Base-by-base conservation (phyloP, 2,797 vertebrate species). In the Danio kyathit region DNA sequence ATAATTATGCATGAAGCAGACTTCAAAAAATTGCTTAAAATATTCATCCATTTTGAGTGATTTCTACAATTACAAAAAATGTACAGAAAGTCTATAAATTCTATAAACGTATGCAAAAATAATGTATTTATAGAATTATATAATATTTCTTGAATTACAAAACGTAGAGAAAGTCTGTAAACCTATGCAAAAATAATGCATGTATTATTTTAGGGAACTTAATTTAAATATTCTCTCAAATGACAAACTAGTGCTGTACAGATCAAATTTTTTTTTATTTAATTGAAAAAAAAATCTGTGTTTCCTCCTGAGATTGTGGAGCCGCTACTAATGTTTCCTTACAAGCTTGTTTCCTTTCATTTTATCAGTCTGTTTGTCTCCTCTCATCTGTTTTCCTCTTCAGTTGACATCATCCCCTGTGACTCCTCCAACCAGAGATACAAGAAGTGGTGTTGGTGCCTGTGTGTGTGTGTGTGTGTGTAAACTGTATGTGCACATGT, bases 301-400 rank as follows among this genome's bases (percentile, higher is more conserved):
- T 57, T 49, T 38, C 40, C 81, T 71, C 78, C 43, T 8, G 67
- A 85, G 77, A 76, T 43, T 10, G 56, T 21, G 59, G 19, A 74
- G 75, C 56, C 59, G 57, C 60, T 60, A 44, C 54, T 69, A 73
- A 69, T 59, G 69, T 54, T 78, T 21, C 2, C 56, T 46, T 48
- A 44, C 41, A 56, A 73, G 43, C 70, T 57, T 19, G 61, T 84
- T 79, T 74, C 48, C 59, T 65, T 86, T 84, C 9, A 49, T 86
- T 72, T 84, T 76, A 14, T 79, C 65, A 51, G 40, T 83, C 78
- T 85, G 82, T 76, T 85, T 87, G 85, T 83, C 84, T 81, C 74
- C 83, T 85, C 72, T 60, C 74, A 44, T 85, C 80, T 87, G 85
- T 79, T 87, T 88, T 86, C 83, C 85, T 83, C 77, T 83, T 86